These are phyloP conservation scores for Sphyrna mokarran DNA, from an alignment of 2,113 vertebrate species.

Conservation along the genomic window DNA sequence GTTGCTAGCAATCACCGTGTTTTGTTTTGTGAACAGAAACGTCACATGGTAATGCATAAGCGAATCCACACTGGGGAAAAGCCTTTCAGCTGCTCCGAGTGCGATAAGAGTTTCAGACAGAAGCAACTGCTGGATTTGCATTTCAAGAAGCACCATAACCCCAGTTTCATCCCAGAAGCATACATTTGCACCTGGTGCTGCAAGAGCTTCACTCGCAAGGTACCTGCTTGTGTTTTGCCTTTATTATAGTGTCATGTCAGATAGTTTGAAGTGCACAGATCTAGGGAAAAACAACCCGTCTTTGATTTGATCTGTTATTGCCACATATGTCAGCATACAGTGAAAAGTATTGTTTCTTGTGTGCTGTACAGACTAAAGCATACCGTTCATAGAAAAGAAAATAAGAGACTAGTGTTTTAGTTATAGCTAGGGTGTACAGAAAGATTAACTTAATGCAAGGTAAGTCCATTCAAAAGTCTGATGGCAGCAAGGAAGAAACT, in stretches of 20 bases:
- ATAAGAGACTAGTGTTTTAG: too few species aligned
- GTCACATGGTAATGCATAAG: conserved; percentile 40
- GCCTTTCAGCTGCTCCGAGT: conserved; percentile 45
- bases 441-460: too few species aligned
- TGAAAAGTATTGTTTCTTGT: too few species aligned
- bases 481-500: too few species aligned
- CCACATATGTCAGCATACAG: too few species aligned
- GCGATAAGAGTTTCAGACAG: conserved; percentile 43
- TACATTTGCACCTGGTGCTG: conserved; percentile 43
- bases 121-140: conserved; percentile 47
- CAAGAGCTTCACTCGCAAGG: conserved; percentile 47
- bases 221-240: conserved; percentile 39
- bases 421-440: too few species aligned
- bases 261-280: background rate
- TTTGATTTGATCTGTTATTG: too few species aligned
- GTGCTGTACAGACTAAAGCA: too few species aligned
- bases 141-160: conserved; percentile 41
- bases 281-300: background rate
- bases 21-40: conserved; percentile 41
- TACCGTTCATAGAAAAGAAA: too few species aligned
- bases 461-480: too few species aligned
- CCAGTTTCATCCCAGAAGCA: conserved; percentile 28
- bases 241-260: background rate
- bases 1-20: background rate
- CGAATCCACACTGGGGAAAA: conserved; percentile 47